These are phyloP conservation scores for Polydesmus complanatus DNA, from an alignment of 2,888 invertebrate genomes.

Conservation along the genomic window DNA sequence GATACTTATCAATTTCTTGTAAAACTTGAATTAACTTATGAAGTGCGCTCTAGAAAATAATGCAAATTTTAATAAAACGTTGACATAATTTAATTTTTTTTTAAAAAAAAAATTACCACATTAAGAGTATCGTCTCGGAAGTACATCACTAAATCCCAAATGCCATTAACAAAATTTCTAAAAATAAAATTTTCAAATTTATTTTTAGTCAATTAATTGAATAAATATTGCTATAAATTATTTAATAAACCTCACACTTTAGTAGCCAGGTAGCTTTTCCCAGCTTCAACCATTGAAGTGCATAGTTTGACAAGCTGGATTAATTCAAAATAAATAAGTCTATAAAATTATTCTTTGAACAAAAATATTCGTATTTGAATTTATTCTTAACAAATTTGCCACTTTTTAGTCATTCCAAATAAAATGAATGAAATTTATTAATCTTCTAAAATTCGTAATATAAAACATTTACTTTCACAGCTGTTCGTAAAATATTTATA, in stretches of 20 bases:
- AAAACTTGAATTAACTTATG: conserved; percentile 62
- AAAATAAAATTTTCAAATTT: conserved; percentile 41
- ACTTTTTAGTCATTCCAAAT: too few species aligned
- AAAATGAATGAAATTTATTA: too few species aligned
- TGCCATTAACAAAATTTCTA: conserved; percentile 48
- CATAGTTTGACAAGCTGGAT: conserved; percentile 64
- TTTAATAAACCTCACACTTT: conserved; percentile 57
- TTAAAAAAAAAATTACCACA: conserved; percentile 41
- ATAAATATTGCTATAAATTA: too few species aligned
- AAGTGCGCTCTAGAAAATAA: conserved; percentile 39
- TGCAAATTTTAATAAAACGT: not conserved
- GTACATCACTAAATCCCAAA: conserved; percentile 78
- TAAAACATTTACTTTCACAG: too few species aligned
- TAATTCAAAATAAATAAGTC: conserved; percentile 16
- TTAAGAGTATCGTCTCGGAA: conserved; percentile 73
- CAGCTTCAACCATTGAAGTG: conserved; percentile 75
- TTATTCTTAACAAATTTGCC: not conserved
- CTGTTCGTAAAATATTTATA: too few species aligned
- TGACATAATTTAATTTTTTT: not conserved
- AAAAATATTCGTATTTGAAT: not conserved
- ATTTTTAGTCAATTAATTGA: too few species aligned
- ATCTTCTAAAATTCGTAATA: too few species aligned
- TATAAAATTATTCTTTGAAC: too few species aligned
- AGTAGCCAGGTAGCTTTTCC: conserved; percentile 79
- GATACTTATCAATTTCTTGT: conserved; percentile 86